phyloP scores from a whole-genome alignment of 2,797 vertebrate genomes.

The Lemur catta region DNA sequence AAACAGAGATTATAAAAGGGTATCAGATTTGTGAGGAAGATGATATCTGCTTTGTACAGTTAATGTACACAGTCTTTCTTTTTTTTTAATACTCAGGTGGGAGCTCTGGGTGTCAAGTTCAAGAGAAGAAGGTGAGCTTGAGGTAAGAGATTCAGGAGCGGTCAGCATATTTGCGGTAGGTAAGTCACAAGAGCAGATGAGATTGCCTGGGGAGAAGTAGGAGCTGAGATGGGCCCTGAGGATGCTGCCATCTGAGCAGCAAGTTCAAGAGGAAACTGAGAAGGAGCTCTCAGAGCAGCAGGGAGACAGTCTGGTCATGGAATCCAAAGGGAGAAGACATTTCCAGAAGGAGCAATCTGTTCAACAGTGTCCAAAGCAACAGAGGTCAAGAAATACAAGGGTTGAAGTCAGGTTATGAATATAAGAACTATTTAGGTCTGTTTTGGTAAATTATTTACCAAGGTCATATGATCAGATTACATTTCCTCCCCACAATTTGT shows the following conservation, averaged over 20 bases:
- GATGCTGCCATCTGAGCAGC: neutral
- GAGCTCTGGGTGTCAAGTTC: neutral
- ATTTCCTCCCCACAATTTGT: neutral
- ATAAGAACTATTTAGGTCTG: neutral
- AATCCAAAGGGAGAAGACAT: neutral
- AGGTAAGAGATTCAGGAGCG: neutral
- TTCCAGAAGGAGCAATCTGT: neutral
- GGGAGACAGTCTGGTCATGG: neutral
- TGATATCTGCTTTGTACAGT: neutral
- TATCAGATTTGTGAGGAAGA: neutral
- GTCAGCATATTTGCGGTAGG: neutral
- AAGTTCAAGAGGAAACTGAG: neutral
- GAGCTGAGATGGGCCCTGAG: neutral
- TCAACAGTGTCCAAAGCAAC: neutral
- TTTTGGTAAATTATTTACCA: neutral
- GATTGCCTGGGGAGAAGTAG: neutral
- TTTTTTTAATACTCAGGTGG: neutral
- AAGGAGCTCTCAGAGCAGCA: neutral
- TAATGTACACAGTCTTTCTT: neutral
- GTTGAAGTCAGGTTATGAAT: neutral
- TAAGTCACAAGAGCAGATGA: neutral
- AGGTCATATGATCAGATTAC: neutral
- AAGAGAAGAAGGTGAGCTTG: neutral
- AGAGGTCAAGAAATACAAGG: neutral
- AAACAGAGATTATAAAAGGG: neutral